phyloP scores from a whole-genome alignment of 2,797 vertebrate genomes.

The Leptatherina wallacei region DNA sequence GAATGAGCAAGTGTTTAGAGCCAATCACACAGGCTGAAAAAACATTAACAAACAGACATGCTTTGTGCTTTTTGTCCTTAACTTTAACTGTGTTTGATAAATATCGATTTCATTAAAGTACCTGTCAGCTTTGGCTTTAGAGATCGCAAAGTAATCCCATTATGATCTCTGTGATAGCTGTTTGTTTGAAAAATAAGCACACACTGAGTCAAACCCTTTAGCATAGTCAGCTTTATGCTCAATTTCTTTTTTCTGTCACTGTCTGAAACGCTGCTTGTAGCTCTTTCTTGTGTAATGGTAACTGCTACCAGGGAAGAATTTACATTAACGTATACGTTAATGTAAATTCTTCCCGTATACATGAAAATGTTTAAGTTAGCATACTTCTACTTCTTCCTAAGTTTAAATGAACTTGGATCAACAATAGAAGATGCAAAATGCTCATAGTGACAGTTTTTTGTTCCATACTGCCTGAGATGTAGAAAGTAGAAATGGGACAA shows the following conservation, averaged over 20 bases:
- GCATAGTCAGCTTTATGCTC: conserved; percentile 18
- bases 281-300: neutral
- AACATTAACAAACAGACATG: conserved; percentile 57
- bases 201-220: conserved; percentile 35
- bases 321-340: neutral
- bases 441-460: conserved; percentile 30
- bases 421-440: conserved; percentile 21
- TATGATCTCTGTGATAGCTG: conserved; percentile 31
- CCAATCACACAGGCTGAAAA: conserved; percentile 61
- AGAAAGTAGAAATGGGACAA: conserved; percentile 34
- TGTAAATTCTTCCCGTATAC: neutral
- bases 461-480: conserved; percentile 16
- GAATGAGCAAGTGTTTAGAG: conserved; percentile 72
- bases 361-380: neutral
- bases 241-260: conserved; percentile 5
- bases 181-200: conserved; percentile 26
- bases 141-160: conserved; percentile 38
- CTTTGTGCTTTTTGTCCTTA: conserved; percentile 50
- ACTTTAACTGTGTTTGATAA: conserved; percentile 50
- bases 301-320: neutral
- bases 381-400: neutral
- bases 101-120: conserved; percentile 52
- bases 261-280: neutral
- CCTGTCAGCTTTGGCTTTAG: conserved; percentile 52
- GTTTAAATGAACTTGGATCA: conserved; percentile 14